Evolutionary conservation across 2,113 vertebrate species (phyloP).

Genomic region (Microcebus jonahi): DNA sequence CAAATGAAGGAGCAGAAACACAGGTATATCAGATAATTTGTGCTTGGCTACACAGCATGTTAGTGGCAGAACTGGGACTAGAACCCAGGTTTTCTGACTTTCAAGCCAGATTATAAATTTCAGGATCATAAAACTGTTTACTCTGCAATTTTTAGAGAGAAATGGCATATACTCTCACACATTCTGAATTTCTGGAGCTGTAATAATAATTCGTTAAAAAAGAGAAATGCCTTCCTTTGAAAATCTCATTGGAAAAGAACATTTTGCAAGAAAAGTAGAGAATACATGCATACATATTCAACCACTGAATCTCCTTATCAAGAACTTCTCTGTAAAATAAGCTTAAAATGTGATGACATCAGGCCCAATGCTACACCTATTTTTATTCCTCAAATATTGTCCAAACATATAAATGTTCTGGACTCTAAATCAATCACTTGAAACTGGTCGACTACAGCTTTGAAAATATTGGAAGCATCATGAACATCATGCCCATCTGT

Average conservation of each 20-base stretch:
- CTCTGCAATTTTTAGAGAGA: constrained; percentile 41
- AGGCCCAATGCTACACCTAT: not conserved
- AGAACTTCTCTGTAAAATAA: constrained; percentile 52
- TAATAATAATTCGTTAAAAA: constrained; percentile 44
- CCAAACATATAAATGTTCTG: constrained; percentile 27
- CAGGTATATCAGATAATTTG: not conserved
- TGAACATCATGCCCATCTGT: not conserved
- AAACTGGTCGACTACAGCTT: constrained; percentile 36
- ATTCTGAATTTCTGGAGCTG: constrained; percentile 25
- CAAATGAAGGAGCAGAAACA: constrained; percentile 26
- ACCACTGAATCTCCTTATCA: constrained; percentile 25
- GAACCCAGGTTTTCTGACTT: constrained; percentile 15
- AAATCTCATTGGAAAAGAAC: constrained; percentile 36
- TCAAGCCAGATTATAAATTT: constrained; percentile 6
- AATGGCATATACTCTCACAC: not conserved
- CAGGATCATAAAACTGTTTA: constrained; percentile 33
- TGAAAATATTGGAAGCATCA: constrained; percentile 54
- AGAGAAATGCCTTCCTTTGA: not conserved
- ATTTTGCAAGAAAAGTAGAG: constrained; percentile 13
- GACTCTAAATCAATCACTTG: constrained; percentile 38
- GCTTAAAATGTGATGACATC: constrained; percentile 43
- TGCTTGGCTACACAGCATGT: not conserved
- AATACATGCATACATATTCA: constrained; percentile 14
- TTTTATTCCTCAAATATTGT: constrained; percentile 56
- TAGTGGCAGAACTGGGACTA: not conserved